phyloP scores from a whole-genome alignment of 2,888 invertebrate genomes.

The Lobophora halterata region DNA sequence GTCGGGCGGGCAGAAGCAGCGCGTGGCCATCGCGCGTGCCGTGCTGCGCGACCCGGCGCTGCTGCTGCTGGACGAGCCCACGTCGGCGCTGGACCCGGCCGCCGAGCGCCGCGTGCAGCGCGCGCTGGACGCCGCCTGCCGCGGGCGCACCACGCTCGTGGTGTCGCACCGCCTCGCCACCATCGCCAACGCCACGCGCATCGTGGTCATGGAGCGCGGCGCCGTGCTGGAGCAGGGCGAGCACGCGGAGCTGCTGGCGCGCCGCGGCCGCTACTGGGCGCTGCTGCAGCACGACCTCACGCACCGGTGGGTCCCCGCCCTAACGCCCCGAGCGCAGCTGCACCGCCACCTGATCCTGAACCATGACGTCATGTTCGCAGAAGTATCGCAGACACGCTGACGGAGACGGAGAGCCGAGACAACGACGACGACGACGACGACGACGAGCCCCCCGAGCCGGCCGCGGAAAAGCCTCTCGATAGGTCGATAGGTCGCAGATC shows the following conservation, averaged over 20 bases:
- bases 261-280: slow-evolving; percentile 83
- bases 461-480: slow-evolving; percentile 1
- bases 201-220: slow-evolving; percentile 86
- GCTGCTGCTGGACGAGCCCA: slow-evolving; percentile 89
- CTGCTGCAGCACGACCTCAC: slow-evolving; percentile 83
- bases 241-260: slow-evolving; percentile 84
- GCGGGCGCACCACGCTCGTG: slow-evolving; percentile 86
- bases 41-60: slow-evolving; percentile 86
- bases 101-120: slow-evolving; percentile 83
- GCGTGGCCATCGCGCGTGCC: slow-evolving; percentile 91
- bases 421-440: slow-evolving; percentile 13
- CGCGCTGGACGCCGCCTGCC: slow-evolving; percentile 85
- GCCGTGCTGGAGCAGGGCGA: slow-evolving; percentile 86
- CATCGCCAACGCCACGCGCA: slow-evolving; percentile 84
- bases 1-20: slow-evolving; percentile 91
- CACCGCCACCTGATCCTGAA: no score
- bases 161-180: slow-evolving; percentile 86
- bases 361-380: no score
- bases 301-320: slow-evolving; percentile 43
- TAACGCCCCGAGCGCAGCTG: no score
- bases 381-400: slow-evolving; percentile 5
- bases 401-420: slow-evolving; percentile 3
- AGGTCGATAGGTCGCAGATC: slow-evolving; percentile 8
- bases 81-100: slow-evolving; percentile 90
- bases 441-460: slow-evolving; percentile 1